phyloP scores from a whole-genome alignment of 2,797 vertebrate species.

The Spinibarbus caldwelli region DNA sequence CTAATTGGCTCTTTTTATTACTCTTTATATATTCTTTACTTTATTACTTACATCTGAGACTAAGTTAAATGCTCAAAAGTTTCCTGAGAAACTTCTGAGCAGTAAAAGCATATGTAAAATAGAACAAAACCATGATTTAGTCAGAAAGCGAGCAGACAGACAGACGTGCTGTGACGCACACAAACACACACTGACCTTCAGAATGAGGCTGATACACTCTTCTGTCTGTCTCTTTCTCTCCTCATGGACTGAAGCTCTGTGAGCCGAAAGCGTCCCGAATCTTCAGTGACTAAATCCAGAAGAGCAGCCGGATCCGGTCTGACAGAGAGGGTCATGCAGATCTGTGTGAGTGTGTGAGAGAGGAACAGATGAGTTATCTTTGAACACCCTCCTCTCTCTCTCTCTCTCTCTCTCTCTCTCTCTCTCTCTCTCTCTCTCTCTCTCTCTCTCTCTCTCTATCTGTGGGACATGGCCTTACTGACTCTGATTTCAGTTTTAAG shows the following conservation, averaged over 20 bases:
- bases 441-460: background rate
- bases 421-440: background rate
- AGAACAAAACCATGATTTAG: background rate
- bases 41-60: background rate
- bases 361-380: conserved; percentile 39
- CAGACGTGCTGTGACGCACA: background rate
- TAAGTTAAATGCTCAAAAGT: background rate
- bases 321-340: background rate
- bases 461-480: conserved; percentile 50
- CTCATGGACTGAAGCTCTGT: background rate
- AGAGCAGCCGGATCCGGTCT: background rate
- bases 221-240: background rate
- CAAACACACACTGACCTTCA: conserved; percentile 38
- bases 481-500: conserved; percentile 31
- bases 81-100: background rate
- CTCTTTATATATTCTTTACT: too few relatives aligned
- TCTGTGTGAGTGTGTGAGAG: conserved; percentile 20
- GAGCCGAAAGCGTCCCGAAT: background rate
- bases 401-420: conserved; percentile 24
- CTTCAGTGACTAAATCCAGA: background rate
- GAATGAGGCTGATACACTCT: background rate
- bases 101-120: background rate
- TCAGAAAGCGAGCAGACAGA: background rate
- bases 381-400: background rate
- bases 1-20: background rate